Evolutionary conservation across 1,140 invertebrate genomes (phyloP), one percentile per base, ranked within the genome.

Genomic region (Drosophila busckii): DNA sequence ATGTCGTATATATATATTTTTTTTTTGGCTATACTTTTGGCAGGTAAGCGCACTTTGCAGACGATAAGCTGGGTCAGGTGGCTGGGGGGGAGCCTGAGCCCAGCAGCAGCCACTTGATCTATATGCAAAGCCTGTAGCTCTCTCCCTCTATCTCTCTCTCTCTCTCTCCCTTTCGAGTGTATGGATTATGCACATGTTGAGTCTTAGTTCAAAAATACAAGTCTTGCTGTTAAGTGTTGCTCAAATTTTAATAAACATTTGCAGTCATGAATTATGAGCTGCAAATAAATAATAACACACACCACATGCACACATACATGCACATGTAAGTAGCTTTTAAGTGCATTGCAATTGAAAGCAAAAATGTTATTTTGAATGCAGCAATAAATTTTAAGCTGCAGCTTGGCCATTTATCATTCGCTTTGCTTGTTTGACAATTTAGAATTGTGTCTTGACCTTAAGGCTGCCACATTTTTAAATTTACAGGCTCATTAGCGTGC

Each of bases 161-260:
- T 37, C 16, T 42, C 22, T 48, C 34, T 22, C 50, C 31, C 37
- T 41, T 17, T 35, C 26, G 12, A 13, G 22, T 20, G 28, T 49
- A 38, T 35, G 48, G 65, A 75, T 73, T 73, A 75, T 75, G 70
- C 70, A 73, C 70, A 73, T 73, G 70, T 76, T 69, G 64, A 46
- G 70, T 48, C 38, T 31, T 75, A 41, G 46, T 26, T 34, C 31
- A 31, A 45, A 50, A 35, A 61, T 59, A 35, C 38, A n/a, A n/a
- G 32, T 38, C 34, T 61, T 34, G 40, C 26, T 20, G 37, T 38
- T 46, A 75, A 76, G 54, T 76, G 60, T 44, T 49, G 17, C 41
- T 50, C 10, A 60, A 60, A 60, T 59, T 25, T 75, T 76, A 75
- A 75, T 75, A 75, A 65, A 52, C 40, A 70, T 70, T 70, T 70